Evolutionary conservation across 64 coral and sea anemone species (phyloP).

Genomic region (Pachyseris speciosa): DNA sequence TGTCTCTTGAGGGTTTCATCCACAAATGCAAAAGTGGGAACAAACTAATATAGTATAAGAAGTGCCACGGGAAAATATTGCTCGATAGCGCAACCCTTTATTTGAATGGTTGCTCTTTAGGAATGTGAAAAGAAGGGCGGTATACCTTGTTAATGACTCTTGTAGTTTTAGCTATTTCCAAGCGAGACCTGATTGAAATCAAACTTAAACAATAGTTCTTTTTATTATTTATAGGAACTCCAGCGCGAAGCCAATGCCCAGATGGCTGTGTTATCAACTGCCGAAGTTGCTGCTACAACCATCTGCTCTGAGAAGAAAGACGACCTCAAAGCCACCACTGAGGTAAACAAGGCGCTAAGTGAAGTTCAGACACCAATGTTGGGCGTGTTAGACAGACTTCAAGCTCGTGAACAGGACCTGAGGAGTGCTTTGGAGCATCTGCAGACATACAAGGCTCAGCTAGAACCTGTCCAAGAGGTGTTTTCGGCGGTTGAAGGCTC

Average conservation of each 20-base stretch:
- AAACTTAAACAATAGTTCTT: not conserved
- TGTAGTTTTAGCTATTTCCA: too few species aligned
- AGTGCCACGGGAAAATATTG: too few species aligned
- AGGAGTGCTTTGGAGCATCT: slow-evolving; percentile 74
- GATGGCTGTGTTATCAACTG: slow-evolving; percentile 66
- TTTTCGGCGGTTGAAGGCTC: slow-evolving; percentile 74
- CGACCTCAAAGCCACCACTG: slow-evolving; percentile 78
- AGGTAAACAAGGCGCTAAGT: slow-evolving; percentile 69
- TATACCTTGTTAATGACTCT: too few species aligned
- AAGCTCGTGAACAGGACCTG: slow-evolving; percentile 73
- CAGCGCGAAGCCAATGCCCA: slow-evolving; percentile 69
- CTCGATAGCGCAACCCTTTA: too few species aligned
- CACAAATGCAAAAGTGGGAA: too few species aligned
- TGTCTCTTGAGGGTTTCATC: too few species aligned
- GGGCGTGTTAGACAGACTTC: slow-evolving; percentile 78
- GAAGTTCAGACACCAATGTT: slow-evolving; percentile 68
- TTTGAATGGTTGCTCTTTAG: too few species aligned
- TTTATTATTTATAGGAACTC: slow-evolving; percentile 57
- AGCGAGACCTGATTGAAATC: too few species aligned
- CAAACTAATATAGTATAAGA: too few species aligned
- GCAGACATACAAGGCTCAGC: slow-evolving; percentile 61
- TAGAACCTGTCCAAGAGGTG: slow-evolving; percentile 83
- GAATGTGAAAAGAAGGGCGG: too few species aligned
- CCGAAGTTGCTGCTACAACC: slow-evolving; percentile 72
- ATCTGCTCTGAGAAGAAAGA: slow-evolving; percentile 79